Evolutionary conservation across 2,888 invertebrate genomes (phyloP), one percentile per base, ranked within the genome.

Genomic region (Lochmaea crataegi): DNA sequence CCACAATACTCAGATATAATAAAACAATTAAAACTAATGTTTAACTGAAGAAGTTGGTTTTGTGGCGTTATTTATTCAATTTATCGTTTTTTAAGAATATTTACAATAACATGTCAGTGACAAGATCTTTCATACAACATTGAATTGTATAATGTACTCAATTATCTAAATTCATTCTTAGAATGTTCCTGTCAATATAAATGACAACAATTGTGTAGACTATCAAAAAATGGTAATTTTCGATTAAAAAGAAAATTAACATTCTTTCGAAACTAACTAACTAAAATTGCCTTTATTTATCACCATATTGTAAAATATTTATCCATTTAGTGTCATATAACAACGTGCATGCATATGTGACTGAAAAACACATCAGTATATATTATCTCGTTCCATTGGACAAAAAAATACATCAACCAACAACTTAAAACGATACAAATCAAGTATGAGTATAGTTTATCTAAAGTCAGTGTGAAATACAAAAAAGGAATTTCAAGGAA

Each of bases 281-380:
- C 65, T 22, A 42, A 56, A 42, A n/a, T 66, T 53, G 41, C 18
- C 10, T 32, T 38, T 38, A 60, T 53, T 16, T 53, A 66, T 66
- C 56, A 66, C 42, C 57, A 56, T 42, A 66, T 66, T 57, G 12
- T 66, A 38, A 66, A 42, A 65, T 74, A 74, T 63, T 65, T 68
- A 71, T 71, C 60, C 71, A 48, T 57, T 61, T 64, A 61, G 73
- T 74, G 76, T 75, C 58, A 68, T 68, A 72, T 76, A 76, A 76
- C 76, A 76, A 76, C 56, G 76, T 76, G 76, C 76, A 56, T 68
- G 74, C 69, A 71, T 70, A 60, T 64, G 72, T 76, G 70, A 75
- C 64, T n/a, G 66, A 75, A 71, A 71, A 42, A 18, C 48, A 65
- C 51, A 68, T 60, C 51, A n/a, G 45, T 53, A 60, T 26, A 32